Conservation (phyloP, 1,140 invertebrate genomes). For the Drosophila ohnishii region DNA sequence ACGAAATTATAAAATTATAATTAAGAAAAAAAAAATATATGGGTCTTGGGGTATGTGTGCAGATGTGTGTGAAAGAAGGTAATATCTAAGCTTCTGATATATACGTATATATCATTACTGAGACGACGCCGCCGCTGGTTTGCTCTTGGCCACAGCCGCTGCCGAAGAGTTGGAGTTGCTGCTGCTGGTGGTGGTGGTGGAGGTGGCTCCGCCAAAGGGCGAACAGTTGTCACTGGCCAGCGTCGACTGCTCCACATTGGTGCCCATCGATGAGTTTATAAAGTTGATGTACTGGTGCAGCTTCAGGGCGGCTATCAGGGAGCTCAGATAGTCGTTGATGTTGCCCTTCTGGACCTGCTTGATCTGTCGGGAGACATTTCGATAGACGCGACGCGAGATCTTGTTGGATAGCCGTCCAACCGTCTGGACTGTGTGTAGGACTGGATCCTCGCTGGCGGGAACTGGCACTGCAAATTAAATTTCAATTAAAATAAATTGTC, state of each 20-base stretch:
- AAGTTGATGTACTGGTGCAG: conserved; percentile 85
- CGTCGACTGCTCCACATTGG: conserved; percentile 78
- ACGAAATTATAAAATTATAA: conserved; percentile 25
- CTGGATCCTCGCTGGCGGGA: conserved; percentile 86
- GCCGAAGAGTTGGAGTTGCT: conserved; percentile 7
- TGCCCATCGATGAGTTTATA: conserved; percentile 83
- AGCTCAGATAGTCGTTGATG: conserved; percentile 86
- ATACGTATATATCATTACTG: conserved; percentile 22
- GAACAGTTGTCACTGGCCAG: conserved; percentile 57
- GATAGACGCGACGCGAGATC: conserved; percentile 87
- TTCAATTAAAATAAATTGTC: conserved; percentile 1
- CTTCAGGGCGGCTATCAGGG: conserved; percentile 86
- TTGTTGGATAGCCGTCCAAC: conserved; percentile 88
- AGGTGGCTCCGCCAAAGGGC: conserved; percentile 41
- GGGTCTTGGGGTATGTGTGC: conserved; percentile 1
- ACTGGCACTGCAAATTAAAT: conserved; percentile 84
- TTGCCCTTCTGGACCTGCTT: conserved; percentile 85
- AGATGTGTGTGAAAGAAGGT: conserved; percentile 13
- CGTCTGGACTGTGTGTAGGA: conserved; percentile 88
- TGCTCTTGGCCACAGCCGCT: conserved; percentile 38
- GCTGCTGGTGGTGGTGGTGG: conserved; percentile 19
- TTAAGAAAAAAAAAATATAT: conserved; percentile 12
- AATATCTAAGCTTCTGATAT: conserved; percentile 33
- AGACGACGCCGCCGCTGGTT: conserved; percentile 28
- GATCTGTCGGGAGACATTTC: conserved; percentile 86